Conservation (phyloP, 2,797 vertebrate genomes). For the Anabacerthia variegaticeps region DNA sequence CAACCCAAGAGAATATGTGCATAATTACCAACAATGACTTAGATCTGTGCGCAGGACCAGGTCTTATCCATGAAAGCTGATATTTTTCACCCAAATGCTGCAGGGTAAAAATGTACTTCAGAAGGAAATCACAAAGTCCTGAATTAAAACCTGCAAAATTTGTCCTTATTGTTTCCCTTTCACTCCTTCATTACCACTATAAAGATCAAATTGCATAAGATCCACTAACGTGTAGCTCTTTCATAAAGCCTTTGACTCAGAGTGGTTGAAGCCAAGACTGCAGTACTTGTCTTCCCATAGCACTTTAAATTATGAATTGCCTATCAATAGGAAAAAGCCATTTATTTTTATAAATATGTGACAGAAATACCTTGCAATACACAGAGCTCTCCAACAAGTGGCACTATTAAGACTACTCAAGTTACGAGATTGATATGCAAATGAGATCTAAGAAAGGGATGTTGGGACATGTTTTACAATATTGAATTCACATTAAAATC, state of each 20-base stretch:
- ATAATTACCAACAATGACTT: conserved; percentile 26
- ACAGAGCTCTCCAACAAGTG: conserved; percentile 23
- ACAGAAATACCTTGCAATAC: conserved; percentile 36
- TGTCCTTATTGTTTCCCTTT: conserved; percentile 10
- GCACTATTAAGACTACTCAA: conserved; percentile 58
- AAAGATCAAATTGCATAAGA: background rate
- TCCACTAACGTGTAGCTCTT: background rate
- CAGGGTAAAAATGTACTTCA: background rate
- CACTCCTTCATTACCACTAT: background rate
- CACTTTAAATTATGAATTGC: conserved; percentile 24
- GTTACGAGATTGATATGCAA: conserved; percentile 52
- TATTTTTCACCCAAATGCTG: background rate
- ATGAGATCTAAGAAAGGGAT: conserved; percentile 54
- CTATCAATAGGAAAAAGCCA: background rate
- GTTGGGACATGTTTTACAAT: conserved; percentile 64
- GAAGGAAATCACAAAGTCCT: conserved; percentile 20
- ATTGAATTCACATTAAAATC: conserved; percentile 27
- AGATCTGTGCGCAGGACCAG: background rate
- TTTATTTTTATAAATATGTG: conserved; percentile 13
- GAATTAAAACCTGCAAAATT: background rate
- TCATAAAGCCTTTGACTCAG: background rate
- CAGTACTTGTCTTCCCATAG: background rate
- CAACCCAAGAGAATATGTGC: conserved; percentile 10
- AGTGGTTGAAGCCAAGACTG: background rate
- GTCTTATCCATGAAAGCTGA: background rate